Evolutionary conservation across 2,888 invertebrate species (phyloP), one percentile per base, ranked within the genome.

Genomic region (Drosophila kambysellisi): DNA sequence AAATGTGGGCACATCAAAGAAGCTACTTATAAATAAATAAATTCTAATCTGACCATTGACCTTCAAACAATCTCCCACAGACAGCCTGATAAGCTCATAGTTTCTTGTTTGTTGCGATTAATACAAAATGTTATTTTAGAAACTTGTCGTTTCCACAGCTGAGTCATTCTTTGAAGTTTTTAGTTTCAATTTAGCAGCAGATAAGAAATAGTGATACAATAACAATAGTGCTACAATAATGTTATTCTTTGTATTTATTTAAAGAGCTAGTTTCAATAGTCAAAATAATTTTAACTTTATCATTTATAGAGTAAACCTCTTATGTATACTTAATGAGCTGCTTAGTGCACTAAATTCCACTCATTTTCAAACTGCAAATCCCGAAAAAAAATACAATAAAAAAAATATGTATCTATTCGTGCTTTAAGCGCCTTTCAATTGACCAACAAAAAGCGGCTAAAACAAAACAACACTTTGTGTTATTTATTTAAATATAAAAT

Each of bases 81-180:
- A 63, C 70, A 60, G 20, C 29, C 8, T 66, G 81, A 80, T 78
- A 71, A 78, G 72, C 75, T 32, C 15, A 56, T 59, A 71, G 61
- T 59, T 70, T 51, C 9, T 30, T 30, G 41, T 39, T 48, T 17
- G 4, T 15, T 32, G 37, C 32, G 8, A 29, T 59, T 37, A 37
- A 39, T 11, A 15, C 39, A 61, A 52, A 37, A 15, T 9, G 25
- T 25, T 25, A 20, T 54, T 9, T 39, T 6, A 6, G 6, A 41
- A 50, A 46, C 46, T 20, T 54, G 12, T 5, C 17, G 33, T 35
- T 57, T 46, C 4, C 17, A 30, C 5, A 15, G 41, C 43, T 43
- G 33, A 62, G 17, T 51, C 51, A 43, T 29, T 11, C 41, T 29
- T 15, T 20, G 1, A 25, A 20, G 29, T 32, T 46, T 66, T 50